A percentile compares a stretch with the other conserved stretches of the same genome.
phyloP scores from a whole-genome alignment of 2,888 invertebrate genomes.

The Raillietiella orientalis region DNA sequence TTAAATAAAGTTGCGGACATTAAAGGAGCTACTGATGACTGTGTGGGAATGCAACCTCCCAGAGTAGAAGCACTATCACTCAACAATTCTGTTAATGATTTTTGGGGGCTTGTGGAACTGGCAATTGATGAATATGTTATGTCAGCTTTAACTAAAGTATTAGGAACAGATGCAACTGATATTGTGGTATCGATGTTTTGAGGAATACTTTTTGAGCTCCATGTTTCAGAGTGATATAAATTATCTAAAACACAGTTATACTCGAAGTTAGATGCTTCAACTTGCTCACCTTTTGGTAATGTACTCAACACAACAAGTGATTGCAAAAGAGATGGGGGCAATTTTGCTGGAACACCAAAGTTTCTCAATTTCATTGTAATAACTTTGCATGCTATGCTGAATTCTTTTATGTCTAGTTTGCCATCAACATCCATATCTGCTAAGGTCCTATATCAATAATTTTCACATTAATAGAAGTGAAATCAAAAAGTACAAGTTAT shows the following conservation, averaged over 20 bases:
- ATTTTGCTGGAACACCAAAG: slow-evolving; percentile 49
- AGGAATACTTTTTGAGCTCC: not conserved
- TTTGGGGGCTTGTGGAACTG: slow-evolving; percentile 1
- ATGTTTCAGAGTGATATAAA: not conserved
- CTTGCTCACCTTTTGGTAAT: not conserved
- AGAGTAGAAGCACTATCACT: too few relatives aligned
- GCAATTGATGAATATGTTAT: not conserved
- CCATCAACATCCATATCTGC: slow-evolving; percentile 92
- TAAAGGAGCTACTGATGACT: too few relatives aligned
- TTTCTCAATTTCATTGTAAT: slow-evolving; percentile 75
- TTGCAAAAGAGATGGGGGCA: slow-evolving; percentile 20
- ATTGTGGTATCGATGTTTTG: not conserved
- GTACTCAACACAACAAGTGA: not conserved
- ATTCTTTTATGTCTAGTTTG: slow-evolving; percentile 78
- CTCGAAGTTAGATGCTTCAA: not conserved
- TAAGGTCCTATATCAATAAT: slow-evolving; percentile 24
- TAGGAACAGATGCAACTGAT: slow-evolving; percentile 1
- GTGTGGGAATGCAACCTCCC: too few relatives aligned
- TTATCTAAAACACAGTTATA: not conserved
- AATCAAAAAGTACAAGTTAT: slow-evolving; percentile 1
- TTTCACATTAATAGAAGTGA: not conserved
- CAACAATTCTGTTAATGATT: too few relatives aligned
- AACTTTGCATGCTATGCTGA: slow-evolving; percentile 88
- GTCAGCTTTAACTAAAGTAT: not conserved
- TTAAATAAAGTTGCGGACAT: too few relatives aligned